Evolutionary conservation across 2,888 invertebrate genomes (phyloP), one percentile per base, ranked within the genome.

Genomic region (Noctua fimbriata): DNA sequence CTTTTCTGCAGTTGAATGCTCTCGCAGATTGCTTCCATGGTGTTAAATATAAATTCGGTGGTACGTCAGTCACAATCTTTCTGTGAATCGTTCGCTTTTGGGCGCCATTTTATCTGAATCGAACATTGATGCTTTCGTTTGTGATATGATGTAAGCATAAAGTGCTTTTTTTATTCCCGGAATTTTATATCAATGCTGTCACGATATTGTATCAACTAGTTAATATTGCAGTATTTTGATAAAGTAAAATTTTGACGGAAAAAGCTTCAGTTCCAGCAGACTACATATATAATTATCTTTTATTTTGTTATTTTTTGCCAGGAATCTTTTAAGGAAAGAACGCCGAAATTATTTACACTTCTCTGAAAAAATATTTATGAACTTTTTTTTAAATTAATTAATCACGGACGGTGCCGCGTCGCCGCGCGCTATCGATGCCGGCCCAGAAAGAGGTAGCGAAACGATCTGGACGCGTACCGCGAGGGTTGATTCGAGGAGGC

Each of bases 21-120:
- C 67, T 81, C 21, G 12, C 49, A 78, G 16, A 73, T 72, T 82
- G 65, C 44, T 28, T 52, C 21, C 65, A 66, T 60, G 28, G 32
- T 52, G 67, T 82, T 76, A 78, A 73, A 77, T 69, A 78, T 60
- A 60, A 47, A 83, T 70, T 36, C 52, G 36, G 4, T n/a, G 44
- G 44, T 78, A 73, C 66, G 66, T 78, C 73, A 66, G 28, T 73
- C 58, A 76, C 55, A 63, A 71, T 73, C 65, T 66, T 60, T 66
- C 60, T 41, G 60, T 32, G 58, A 69, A 82, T 71, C 76, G n/a
- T 12, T 69, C 41, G 69, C 44, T 73, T 82, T 82, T 47, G 71
- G 47, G 47, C 60, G 47, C 60, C 73, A n/a, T 82, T 44, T 67
- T 67, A 78, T 82, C 65, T 69, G 80, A 47, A 60, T 58, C 28